Evolutionary conservation across 2,113 vertebrate species (phyloP).

Genomic region (Glaucomys volans): DNA sequence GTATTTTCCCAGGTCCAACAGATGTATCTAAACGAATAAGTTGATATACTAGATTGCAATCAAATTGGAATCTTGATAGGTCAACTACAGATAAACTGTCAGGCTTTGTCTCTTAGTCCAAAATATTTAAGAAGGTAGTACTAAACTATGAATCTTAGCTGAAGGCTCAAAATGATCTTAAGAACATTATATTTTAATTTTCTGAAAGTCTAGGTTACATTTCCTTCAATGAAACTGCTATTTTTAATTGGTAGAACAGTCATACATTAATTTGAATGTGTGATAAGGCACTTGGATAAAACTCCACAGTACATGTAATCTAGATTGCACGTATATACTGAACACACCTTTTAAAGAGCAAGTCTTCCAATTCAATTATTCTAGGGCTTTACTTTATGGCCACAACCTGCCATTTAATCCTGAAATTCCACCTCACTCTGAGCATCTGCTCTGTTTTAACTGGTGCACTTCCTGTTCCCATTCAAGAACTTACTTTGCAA

Average conservation of each 20-base stretch:
- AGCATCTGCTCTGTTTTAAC: not conserved
- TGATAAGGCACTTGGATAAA: conserved; percentile 54
- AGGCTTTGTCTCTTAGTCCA: not conserved
- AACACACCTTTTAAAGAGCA: conserved; percentile 54
- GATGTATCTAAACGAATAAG: not conserved
- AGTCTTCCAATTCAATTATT: not conserved
- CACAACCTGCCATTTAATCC: not conserved
- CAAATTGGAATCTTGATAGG: conserved; percentile 24
- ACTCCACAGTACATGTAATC: not conserved
- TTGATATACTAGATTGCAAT: not conserved
- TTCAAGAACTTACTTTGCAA: not conserved
- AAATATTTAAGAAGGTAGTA: not conserved
- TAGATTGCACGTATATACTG: conserved; percentile 29
- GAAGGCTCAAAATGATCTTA: conserved; percentile 29
- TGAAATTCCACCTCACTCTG: not conserved
- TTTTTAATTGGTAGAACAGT: conserved; percentile 57
- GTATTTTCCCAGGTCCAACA: not conserved
- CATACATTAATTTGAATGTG: conserved; percentile 62
- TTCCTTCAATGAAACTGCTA: conserved; percentile 72
- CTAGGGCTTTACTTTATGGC: not conserved
- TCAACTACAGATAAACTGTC: not conserved
- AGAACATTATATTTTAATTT: conserved; percentile 47
- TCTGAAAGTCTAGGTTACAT: conserved; percentile 63
- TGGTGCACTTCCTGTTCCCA: not conserved
- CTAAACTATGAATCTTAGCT: not conserved